Evolutionary conservation across 2,797 vertebrate species (phyloP).

Genomic region (Neolamprologus multifasciatus): DNA sequence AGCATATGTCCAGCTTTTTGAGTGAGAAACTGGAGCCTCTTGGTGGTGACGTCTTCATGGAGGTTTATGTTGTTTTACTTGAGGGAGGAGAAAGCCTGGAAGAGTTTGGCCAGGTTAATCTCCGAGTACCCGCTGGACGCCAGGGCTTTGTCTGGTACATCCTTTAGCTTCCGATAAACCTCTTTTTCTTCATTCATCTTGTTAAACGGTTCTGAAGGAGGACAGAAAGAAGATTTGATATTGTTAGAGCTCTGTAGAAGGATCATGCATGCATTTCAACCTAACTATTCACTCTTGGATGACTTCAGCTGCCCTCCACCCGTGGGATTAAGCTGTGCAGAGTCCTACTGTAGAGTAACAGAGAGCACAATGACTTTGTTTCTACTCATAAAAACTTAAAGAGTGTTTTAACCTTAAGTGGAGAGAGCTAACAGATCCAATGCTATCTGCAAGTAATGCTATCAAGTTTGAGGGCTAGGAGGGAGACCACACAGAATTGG

Average conservation of each 20-base stretch:
- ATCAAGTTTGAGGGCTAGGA: constrained; percentile 35
- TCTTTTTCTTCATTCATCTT: constrained; percentile 29
- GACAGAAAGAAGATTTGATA: neutral
- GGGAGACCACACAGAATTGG: constrained; percentile 23
- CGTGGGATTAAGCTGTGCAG: neutral
- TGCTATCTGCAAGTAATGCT: constrained; percentile 41
- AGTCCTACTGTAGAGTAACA: neutral
- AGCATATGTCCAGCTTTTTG: neutral
- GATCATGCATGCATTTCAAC: neutral
- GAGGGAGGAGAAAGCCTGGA: constrained; percentile 75
- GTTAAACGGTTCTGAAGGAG: constrained; percentile 4
- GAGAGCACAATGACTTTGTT: neutral
- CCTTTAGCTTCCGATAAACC: constrained; percentile 83
- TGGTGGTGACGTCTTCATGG: neutral
- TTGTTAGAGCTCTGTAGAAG: neutral
- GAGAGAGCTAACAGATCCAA: constrained; percentile 49
- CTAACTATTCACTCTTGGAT: neutral
- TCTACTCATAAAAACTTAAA: constrained; percentile 21
- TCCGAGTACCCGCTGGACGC: constrained; percentile 87
- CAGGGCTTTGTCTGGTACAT: constrained; percentile 80
- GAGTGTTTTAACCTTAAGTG: constrained; percentile 14
- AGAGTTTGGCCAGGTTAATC: constrained; percentile 92
- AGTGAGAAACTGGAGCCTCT: neutral
- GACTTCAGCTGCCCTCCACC: neutral
- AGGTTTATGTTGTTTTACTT: constrained; percentile 61